Conservation (phyloP, 2,113 vertebrate species). For the Craseonycteris thonglongyai region DNA sequence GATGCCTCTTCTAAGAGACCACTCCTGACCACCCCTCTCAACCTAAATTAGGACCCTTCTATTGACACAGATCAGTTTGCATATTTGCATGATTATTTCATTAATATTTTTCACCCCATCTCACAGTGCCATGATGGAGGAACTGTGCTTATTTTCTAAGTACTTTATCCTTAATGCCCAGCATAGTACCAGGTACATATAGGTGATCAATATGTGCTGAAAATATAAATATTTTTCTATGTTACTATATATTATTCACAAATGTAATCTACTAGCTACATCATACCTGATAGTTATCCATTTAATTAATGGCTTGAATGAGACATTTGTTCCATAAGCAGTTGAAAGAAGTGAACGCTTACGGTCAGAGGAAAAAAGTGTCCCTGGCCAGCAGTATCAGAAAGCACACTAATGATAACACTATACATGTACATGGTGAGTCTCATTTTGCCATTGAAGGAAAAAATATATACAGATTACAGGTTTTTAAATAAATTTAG, state of each 20-base stretch:
- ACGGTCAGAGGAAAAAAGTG: not conserved
- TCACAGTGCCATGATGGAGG: not conserved
- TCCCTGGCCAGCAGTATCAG: not conserved
- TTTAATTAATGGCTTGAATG: not conserved
- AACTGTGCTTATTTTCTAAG: not conserved
- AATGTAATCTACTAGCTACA: not conserved
- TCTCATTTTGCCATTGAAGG: slow-evolving; percentile 14
- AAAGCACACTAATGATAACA: not conserved
- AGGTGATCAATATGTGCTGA: not conserved
- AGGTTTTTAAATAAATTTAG: slow-evolving; percentile 20
- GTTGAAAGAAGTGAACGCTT: not conserved
- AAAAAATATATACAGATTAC: not conserved
- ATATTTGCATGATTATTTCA: not conserved
- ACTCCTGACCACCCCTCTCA: not conserved
- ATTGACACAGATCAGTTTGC: not conserved
- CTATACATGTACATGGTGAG: not conserved
- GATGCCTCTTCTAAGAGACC: not conserved
- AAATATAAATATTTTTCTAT: not conserved
- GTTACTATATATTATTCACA: not conserved
- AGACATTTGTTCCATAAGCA: not conserved
- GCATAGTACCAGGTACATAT: not conserved
- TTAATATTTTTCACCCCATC: not conserved
- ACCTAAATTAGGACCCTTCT: not conserved
- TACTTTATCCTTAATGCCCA: not conserved
- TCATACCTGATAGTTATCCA: not conserved